Evolutionary conservation across 2,797 vertebrate genomes (phyloP).

Genomic region (Strix occidentalis): DNA sequence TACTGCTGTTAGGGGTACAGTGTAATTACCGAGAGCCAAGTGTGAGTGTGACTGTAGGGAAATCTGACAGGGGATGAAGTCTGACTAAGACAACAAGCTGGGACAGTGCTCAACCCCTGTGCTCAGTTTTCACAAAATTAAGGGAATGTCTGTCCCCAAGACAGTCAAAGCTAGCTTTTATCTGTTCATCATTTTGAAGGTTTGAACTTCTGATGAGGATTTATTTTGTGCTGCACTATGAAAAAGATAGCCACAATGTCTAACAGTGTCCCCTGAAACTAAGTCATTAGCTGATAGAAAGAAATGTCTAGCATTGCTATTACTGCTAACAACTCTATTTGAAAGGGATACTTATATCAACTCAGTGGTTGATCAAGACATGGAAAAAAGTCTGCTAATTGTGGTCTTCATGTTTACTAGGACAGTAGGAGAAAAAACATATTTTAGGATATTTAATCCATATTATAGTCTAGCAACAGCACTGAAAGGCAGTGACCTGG

Average conservation of each 20-base stretch:
- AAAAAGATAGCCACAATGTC: neutral
- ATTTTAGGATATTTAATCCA: neutral
- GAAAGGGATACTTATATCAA: neutral
- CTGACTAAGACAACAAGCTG: neutral
- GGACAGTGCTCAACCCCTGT: neutral
- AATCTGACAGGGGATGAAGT: neutral
- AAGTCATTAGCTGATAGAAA: neutral
- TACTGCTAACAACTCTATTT: neutral
- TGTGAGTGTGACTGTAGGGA: neutral
- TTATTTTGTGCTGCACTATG: neutral
- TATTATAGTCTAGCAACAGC: neutral
- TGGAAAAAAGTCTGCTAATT: constrained; percentile 1
- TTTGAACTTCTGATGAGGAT: neutral
- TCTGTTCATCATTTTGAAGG: neutral
- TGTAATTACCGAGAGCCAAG: neutral
- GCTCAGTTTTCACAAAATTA: constrained; percentile 19
- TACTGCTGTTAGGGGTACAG: neutral
- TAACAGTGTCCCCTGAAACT: neutral
- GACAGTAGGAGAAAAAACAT: neutral
- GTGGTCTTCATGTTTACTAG: neutral
- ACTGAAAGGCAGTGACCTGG: constrained; percentile 4
- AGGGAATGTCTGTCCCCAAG: neutral
- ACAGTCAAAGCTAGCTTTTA: neutral
- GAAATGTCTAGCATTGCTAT: neutral
- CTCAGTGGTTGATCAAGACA: neutral